A percentile compares a stretch with the other conserved stretches of the same genome.
These are phyloP conservation scores for Parasteatoda lunata DNA, from an alignment of 2,888 invertebrate genomes.

Conservation along the genomic window DNA sequence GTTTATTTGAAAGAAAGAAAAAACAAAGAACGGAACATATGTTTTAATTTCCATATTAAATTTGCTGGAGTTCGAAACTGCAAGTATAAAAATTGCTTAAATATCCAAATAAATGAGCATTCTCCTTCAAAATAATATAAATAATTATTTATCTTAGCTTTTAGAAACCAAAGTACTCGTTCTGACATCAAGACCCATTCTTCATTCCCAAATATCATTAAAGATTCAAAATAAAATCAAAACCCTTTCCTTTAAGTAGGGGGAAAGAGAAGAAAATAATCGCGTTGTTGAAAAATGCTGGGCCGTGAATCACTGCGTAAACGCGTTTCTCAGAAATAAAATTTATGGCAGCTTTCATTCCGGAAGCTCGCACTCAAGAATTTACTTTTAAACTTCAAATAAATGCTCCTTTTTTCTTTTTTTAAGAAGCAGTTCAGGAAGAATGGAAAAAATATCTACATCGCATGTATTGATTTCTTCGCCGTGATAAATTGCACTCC, in stretches of 20 bases:
- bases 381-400: slow-evolving; percentile 68
- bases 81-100: not conserved
- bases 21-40: too few relatives aligned
- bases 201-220: slow-evolving; percentile 56
- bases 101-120: slow-evolving; percentile 1
- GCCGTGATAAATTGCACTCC: slow-evolving; percentile 56
- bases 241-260: slow-evolving; percentile 18
- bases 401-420: slow-evolving; percentile 40
- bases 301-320: slow-evolving; percentile 59
- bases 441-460: slow-evolving; percentile 20
- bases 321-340: slow-evolving; percentile 51
- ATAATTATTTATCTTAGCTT: slow-evolving; percentile 17
- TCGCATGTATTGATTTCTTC: slow-evolving; percentile 55
- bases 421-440: slow-evolving; percentile 11
- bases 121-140: slow-evolving; percentile 18
- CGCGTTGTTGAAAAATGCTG: slow-evolving; percentile 62
- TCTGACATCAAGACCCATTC: slow-evolving; percentile 43
- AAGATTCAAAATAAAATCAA: slow-evolving; percentile 30
- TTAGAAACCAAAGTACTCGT: slow-evolving; percentile 7
- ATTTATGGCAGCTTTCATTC: slow-evolving; percentile 63
- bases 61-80: too few relatives aligned
- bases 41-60: too few relatives aligned
- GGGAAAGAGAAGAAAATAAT: slow-evolving; percentile 48
- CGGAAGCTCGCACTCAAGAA: slow-evolving; percentile 62
- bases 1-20: too few relatives aligned